These are phyloP conservation scores for Pterocles gutturalis DNA, from an alignment of 2,113 vertebrate genomes.

Conservation along the genomic window DNA sequence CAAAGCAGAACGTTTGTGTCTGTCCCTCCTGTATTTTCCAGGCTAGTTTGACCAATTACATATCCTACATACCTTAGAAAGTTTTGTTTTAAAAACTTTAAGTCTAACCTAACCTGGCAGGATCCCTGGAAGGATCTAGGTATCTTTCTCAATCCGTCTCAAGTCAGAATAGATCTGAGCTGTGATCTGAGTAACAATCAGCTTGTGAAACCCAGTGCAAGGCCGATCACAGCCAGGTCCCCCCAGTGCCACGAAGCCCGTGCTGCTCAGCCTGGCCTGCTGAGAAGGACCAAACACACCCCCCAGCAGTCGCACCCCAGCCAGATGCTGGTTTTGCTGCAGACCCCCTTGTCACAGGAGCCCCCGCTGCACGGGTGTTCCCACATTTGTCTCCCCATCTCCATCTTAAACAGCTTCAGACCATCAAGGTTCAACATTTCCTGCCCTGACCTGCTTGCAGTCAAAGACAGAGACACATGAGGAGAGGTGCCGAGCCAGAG, in stretches of 20 bases:
- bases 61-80: neutral
- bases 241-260: accelerated
- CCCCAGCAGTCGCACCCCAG: neutral
- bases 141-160: neutral
- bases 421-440: neutral
- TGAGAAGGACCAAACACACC: neutral
- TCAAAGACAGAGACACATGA: neutral
- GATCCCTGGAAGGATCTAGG: neutral
- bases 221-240: neutral
- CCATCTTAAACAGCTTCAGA: neutral
- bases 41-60: neutral
- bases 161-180: neutral
- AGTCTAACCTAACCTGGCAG: neutral
- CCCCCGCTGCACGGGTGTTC: neutral
- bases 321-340: neutral
- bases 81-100: neutral
- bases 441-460: neutral
- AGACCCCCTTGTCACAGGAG: neutral
- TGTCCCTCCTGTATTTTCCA: neutral
- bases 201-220: neutral
- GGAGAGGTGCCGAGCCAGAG: neutral
- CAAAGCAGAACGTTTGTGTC: neutral
- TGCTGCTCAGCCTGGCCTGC: neutral
- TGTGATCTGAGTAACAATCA: neutral
- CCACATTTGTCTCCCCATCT: neutral